Base-by-base conservation (phyloP, 2,797 vertebrate species). In the Neosalanx taihuensis region DNA sequence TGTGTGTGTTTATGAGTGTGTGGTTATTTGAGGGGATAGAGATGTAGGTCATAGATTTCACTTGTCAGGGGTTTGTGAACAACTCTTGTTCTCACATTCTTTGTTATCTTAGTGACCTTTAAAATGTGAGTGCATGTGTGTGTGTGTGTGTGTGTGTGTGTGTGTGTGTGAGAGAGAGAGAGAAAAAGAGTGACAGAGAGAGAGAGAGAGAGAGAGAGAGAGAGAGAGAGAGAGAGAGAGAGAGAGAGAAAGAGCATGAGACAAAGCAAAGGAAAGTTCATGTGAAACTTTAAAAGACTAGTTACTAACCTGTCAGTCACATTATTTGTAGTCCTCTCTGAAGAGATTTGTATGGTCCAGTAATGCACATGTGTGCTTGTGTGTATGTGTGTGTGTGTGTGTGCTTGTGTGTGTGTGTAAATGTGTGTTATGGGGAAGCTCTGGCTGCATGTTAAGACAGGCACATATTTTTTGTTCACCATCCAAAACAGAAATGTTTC, bases 401-500 rank as follows among this genome's bases (percentile, higher is more conserved):
- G 37, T 65, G 64, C 3, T n/a, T 46, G 64, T 49, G n/a, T 37
- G 33, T 64, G 37, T 59, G 58, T 59, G 58, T 59, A 23, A 61
- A 37, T 69, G 58, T 63, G 69, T 71, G 69, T 53, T 59, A 51
- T 35, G 41, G 69, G 59, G 69, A 60, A 41, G 41, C 58, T 51
- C 13, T 53, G 60, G 53, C 56, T 41, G 64, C 67, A 71, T 71
- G 68, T 56, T 66, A 51, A 51, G 59, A n/a, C 33, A 51, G 26
- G 69, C 31, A 20, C 6, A 12, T 18, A 67, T 67, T 67, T 35
- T 49, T 74, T 75, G 76, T 70, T 75, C 71, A 80, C 72, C 80
- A 68, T 69, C 73, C 60, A 60, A 75, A 80, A 77, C 56, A 72
- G 67, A 73, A 66, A 56, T 30, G 61, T 58, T 77, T 69, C 17